Percentiles rank a stretch among this genome's conserved stretches.
Conservation (phyloP, 2,888 invertebrate genomes). For the Idaea straminata region DNA sequence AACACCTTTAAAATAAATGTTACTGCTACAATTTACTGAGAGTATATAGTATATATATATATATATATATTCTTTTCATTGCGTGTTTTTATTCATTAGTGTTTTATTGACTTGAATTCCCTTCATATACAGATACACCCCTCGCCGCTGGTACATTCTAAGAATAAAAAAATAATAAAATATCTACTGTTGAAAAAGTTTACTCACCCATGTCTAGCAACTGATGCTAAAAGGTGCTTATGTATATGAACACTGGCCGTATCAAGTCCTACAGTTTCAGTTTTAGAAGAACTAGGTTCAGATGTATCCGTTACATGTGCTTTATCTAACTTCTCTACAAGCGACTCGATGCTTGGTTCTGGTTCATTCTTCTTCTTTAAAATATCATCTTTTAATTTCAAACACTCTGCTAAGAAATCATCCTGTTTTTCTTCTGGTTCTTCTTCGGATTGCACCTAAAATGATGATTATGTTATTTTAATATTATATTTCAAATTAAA, state of each 20-base stretch:
- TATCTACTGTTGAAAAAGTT: too few species aligned
- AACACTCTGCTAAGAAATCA: slow-evolving; percentile 67
- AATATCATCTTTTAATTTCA: slow-evolving; percentile 62
- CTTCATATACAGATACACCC: too few species aligned
- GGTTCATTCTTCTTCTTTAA: slow-evolving; percentile 53
- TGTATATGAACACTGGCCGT: slow-evolving; percentile 50
- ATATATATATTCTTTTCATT: too few species aligned
- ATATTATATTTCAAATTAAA: too few species aligned
- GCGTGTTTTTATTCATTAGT: too few species aligned
- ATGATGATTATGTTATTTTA: not conserved
- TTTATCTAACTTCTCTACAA: slow-evolving; percentile 65
- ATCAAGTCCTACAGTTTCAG: slow-evolving; percentile 10
- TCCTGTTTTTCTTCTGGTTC: slow-evolving; percentile 38
- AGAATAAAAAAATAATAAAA: too few species aligned
- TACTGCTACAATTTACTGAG: too few species aligned
- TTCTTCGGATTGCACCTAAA: not conserved
- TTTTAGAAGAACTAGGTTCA: slow-evolving; percentile 1
- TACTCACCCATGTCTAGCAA: slow-evolving; percentile 82
- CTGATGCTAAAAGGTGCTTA: slow-evolving; percentile 83
- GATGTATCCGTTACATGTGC: slow-evolving; percentile 43
- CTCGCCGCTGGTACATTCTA: too few species aligned
- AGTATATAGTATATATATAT: too few species aligned
- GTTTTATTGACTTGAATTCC: too few species aligned
- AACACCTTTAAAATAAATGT: too few species aligned
- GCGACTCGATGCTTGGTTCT: slow-evolving; percentile 53